Percentiles rank a stretch among this genome's conserved stretches.
phyloP scores from a whole-genome alignment of 1,140 invertebrate genomes.

The Catajapyx aquilonaris region DNA sequence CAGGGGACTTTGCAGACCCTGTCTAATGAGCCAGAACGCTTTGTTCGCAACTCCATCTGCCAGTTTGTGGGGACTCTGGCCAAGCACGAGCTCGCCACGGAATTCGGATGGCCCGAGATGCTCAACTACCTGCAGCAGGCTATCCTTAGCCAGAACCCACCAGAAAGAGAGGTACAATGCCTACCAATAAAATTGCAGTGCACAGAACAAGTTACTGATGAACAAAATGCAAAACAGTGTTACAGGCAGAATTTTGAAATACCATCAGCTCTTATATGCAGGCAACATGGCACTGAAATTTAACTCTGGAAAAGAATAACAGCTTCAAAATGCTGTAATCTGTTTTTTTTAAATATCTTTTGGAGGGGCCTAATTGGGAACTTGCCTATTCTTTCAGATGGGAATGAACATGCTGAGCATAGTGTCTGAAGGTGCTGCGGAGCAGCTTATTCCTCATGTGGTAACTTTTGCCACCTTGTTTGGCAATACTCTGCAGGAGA shows the following conservation, averaged over 20 bases:
- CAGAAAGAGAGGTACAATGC: constrained; percentile 40
- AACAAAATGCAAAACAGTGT: no score
- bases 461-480: constrained; percentile 30
- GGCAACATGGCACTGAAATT: no score
- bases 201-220: no score
- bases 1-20: constrained; percentile 31
- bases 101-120: constrained; percentile 44
- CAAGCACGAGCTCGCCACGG: constrained; percentile 43
- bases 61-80: constrained; percentile 41
- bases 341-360: no score
- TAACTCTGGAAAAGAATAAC: no score
- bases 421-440: constrained; percentile 35
- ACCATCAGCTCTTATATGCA: no score
- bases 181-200: no score
- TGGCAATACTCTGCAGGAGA: constrained; percentile 26
- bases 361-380: no score
- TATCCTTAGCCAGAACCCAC: constrained; percentile 26
- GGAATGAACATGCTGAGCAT: constrained; percentile 40
- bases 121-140: constrained; percentile 39
- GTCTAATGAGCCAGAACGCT: constrained; percentile 33
- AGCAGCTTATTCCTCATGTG: constrained; percentile 30
- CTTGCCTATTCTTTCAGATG: constrained; percentile 23
- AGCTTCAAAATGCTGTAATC: no score
- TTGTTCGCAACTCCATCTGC: constrained; percentile 37
- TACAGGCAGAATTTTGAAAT: no score